Base-by-base conservation (phyloP, 2,113 vertebrate species). In the Peromyscus maniculatus region DNA sequence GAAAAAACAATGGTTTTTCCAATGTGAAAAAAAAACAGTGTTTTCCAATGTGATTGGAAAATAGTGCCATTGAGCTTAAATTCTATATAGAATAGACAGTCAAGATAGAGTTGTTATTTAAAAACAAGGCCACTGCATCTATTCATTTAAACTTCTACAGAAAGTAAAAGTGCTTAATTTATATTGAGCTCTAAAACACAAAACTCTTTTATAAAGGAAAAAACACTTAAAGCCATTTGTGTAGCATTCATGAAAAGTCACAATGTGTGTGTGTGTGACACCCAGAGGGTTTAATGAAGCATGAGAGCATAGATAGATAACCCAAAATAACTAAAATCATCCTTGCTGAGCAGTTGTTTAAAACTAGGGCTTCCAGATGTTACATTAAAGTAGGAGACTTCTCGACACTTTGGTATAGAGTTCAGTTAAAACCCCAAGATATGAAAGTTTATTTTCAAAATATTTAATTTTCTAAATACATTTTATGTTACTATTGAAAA, bases 81-180 rank as follows among this genome's bases (percentile, higher is more conserved):
- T 91, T 84, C 74, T 89, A n/a, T 13, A 19, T 64, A 59, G 24
- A n/a, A 67, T 83, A 64, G 0, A 83, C 95, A 96, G 89, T 87
- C 91, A 95, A 96, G 91, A 96, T 33, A 92, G 94, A 91, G 94
- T 91, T 89, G 77, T 97, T 95, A 59, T 93, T 95, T 98, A 69
- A 91, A 98, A 97, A 95, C 64, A 94, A 87, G 28, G 97, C 95
- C 96, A 98, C 97, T 98, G 97, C 94, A 96, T 94, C 96, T 94
- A 75, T 97, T 97, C 71, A 95, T 97, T 91, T 97, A 95, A 89
- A 67, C 39, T 98, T 96, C 97, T 97, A 22, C n/a, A 95, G 67
- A 49, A 94, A 39, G 57, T 74, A 67, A 49, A 94, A 39, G 57
- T 64, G 39, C 80, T 71, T 98, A 87, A 86, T 97, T 88, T 91